phyloP scores from a whole-genome alignment of 2,113 vertebrate species.

The Mandrillus leucophaeus region DNA sequence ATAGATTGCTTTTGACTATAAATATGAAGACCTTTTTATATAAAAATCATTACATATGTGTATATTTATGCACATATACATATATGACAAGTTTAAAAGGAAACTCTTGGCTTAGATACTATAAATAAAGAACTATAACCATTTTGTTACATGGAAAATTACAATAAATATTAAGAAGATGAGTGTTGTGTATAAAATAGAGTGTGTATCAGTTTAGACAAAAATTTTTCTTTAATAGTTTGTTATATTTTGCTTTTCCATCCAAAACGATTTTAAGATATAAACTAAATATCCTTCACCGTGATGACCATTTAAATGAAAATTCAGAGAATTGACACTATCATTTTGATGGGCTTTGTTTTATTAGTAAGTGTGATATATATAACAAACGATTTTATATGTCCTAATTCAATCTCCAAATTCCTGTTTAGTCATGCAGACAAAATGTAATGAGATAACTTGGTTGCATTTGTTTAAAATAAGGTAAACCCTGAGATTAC shows the following conservation, averaged over 20 bases:
- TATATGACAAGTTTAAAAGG: background rate
- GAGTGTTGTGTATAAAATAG: background rate
- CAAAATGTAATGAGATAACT: background rate
- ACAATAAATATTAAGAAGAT: background rate
- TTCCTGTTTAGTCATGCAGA: background rate
- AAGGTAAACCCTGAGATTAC: background rate
- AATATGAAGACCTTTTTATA: background rate
- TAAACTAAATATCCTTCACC: constrained; percentile 8
- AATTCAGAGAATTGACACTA: background rate
- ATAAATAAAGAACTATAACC: background rate
- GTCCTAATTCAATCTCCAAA: background rate
- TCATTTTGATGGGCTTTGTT: background rate
- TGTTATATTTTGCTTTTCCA: background rate
- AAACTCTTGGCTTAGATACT: background rate
- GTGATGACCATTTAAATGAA: background rate
- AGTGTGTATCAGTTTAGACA: background rate
- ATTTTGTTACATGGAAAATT: background rate
- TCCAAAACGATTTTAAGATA: background rate
- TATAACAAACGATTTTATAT: background rate
- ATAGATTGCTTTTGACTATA: background rate
- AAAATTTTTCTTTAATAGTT: background rate
- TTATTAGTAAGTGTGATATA: background rate
- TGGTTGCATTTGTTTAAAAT: background rate
- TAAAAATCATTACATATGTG: background rate
- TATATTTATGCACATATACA: background rate